phyloP scores from a whole-genome alignment of 2,797 vertebrate genomes.

The Alfaro cultratus region DNA sequence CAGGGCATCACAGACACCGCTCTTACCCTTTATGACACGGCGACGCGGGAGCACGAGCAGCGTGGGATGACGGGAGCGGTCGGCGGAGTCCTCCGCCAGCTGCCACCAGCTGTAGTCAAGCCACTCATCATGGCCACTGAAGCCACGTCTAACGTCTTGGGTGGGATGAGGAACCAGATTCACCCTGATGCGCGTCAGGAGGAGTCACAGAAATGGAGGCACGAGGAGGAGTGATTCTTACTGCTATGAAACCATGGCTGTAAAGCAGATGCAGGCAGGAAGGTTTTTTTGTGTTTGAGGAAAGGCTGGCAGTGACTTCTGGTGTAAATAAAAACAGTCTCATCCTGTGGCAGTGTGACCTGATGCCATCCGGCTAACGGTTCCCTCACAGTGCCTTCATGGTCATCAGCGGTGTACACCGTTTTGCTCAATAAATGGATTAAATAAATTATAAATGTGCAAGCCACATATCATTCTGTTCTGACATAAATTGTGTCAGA shows the following conservation, averaged over 20 bases:
- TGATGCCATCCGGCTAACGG: slow-evolving; percentile 57
- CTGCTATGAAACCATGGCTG: slow-evolving; percentile 42
- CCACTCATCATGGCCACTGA: slow-evolving; percentile 97
- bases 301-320: slow-evolving; percentile 10
- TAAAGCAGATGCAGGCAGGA: slow-evolving; percentile 23
- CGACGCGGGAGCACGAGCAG: slow-evolving; percentile 96
- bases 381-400: slow-evolving; percentile 82
- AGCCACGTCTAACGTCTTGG: slow-evolving; percentile 95
- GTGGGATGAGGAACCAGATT: slow-evolving; percentile 99
- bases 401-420: slow-evolving; percentile 62
- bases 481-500: slow-evolving; percentile 31
- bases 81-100: slow-evolving; percentile 95
- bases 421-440: slow-evolving; percentile 50
- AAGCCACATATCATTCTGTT: slow-evolving; percentile 46
- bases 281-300: background rate
- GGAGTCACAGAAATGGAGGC: slow-evolving; percentile 97
- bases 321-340: slow-evolving; percentile 62
- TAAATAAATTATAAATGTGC: slow-evolving; percentile 15
- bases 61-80: slow-evolving; percentile 96
- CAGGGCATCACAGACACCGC: slow-evolving; percentile 97
- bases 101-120: slow-evolving; percentile 95
- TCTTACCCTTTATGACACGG: slow-evolving; percentile 95
- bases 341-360: slow-evolving; percentile 61
- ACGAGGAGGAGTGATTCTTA: slow-evolving; percentile 83
- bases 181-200: slow-evolving; percentile 96